Conservation (phyloP, 2,888 invertebrate species). For the Dynastes grantii region DNA sequence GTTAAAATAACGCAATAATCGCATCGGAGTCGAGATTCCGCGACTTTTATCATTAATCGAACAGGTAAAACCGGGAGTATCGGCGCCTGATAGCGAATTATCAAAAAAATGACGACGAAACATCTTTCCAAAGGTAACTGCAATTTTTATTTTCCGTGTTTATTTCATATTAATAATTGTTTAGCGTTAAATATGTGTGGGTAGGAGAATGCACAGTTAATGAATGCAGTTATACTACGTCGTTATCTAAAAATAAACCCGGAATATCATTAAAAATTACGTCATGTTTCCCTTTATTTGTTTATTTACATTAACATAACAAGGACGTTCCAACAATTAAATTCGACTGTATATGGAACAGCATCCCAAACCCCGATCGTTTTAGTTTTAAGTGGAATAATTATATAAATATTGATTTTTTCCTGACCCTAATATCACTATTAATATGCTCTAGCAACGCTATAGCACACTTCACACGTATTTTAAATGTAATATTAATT, state of each 20-base stretch:
- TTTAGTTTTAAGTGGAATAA: not conserved
- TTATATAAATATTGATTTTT: conserved; percentile 14
- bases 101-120: conserved; percentile 56
- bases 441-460: not conserved
- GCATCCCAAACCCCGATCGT: not conserved
- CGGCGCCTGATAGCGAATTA: not conserved
- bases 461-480: not conserved
- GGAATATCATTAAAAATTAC: conserved; percentile 32
- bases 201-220: not conserved
- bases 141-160: conserved; percentile 1
- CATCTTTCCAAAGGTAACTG: conserved; percentile 61
- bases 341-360: not conserved
- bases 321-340: not conserved
- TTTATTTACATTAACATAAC: conserved; percentile 9
- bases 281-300: conserved; percentile 16
- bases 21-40: not conserved
- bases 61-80: not conserved
- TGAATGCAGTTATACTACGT: not conserved
- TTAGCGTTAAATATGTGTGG: not conserved
- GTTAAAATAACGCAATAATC: not conserved
- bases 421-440: not conserved
- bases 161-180: not conserved
- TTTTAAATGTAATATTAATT: not conserved
- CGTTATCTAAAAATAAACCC: conserved; percentile 28
- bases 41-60: not conserved